Evolutionary conservation across 2,113 vertebrate genomes (phyloP), one percentile per base, ranked within the genome.

Genomic region (Rutilus rutilus): DNA sequence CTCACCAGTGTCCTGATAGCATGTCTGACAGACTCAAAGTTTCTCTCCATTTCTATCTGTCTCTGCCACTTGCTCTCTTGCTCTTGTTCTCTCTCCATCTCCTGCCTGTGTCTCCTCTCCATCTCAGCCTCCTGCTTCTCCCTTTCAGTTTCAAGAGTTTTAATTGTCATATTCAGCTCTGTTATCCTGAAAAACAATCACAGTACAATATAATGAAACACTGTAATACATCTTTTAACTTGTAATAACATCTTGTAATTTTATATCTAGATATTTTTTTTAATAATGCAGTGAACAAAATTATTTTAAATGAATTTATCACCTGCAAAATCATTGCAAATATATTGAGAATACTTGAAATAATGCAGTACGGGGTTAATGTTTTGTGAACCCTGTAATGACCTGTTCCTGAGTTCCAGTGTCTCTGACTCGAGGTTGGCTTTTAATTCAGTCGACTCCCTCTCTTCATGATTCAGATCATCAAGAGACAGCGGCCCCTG

Each of bases 91-190:
- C 93, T 93, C 90, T 95, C 89, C 86, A 89, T 93, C 64, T 95
- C 93, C 36, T 93, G 91, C 82, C 89, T 92, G 85, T 93, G 85
- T 27, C 79, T 78, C 12, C 92, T 92, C 86, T 93, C 92, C 82
- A 90, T 10, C 85, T 89, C 93, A 89, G 93, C 93, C 85, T 94
- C 94, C 87, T 93, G 92, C 71, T 95, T 92, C 90, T 95, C 92
- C 27, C 91, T 94, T 89, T 95, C 92, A 86, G 90, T 89, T 84
- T 94, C 92, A 89, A 94, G 92, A 36, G 92, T 89, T 83, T 91
- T 92, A 85, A 97, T 92, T 2, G 94, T 91, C 85, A 71, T 73
- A 77, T 94, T 93, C 47, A 97, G 94, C 88, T 96, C 96, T 0
- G 89, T 83, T 21, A 96, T 93, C 90, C 97, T 97, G 86, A 79